Evolutionary conservation across 2,113 vertebrate genomes (phyloP).

Genomic region (Rallus limicola): DNA sequence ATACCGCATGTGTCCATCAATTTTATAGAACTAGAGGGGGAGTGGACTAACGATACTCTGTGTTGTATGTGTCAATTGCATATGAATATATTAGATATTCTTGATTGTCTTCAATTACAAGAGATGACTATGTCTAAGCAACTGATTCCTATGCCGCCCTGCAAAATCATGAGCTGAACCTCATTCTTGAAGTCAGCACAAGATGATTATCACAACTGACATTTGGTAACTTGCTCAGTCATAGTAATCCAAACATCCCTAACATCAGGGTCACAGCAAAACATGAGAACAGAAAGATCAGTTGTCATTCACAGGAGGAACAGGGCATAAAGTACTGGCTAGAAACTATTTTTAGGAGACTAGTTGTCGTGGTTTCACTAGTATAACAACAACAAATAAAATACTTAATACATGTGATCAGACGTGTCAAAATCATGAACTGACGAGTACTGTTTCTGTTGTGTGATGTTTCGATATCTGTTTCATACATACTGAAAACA

Average conservation of each 20-base stretch:
- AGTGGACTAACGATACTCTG: background rate
- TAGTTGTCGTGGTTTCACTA: too few relatives aligned
- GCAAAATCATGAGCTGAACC: background rate
- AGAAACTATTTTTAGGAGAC: background rate
- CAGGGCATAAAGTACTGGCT: background rate
- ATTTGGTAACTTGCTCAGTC: background rate
- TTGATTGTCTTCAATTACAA: background rate
- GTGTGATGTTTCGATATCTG: background rate
- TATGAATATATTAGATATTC: background rate
- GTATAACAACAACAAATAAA: background rate
- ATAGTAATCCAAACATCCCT: background rate
- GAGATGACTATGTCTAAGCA: background rate
- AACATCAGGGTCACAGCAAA: background rate
- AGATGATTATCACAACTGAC: background rate
- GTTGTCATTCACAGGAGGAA: background rate
- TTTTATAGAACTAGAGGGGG: background rate
- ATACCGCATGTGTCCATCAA: background rate
- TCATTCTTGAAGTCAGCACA: background rate
- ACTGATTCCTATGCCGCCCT: background rate
- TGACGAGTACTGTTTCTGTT: background rate
- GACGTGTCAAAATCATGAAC: background rate
- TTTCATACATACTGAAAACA: background rate
- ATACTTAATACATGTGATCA: background rate
- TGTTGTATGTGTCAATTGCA: background rate
- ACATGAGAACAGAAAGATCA: background rate